Evolutionary conservation across 1,140 invertebrate genomes (phyloP), one percentile per base, ranked within the genome.

Genomic region (Onthophagus taurus): DNA sequence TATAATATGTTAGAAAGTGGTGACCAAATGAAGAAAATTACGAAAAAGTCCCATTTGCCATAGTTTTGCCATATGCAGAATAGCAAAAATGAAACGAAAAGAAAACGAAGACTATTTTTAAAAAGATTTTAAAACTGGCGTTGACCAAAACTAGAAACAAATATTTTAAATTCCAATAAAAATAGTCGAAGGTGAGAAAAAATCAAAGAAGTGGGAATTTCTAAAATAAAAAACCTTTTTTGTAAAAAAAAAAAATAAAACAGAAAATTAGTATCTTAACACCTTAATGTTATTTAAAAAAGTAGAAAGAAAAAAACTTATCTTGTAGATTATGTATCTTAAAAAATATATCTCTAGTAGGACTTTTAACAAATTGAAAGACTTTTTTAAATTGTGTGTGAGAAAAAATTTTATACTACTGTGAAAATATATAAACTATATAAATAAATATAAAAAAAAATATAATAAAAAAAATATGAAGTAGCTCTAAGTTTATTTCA

Each of bases 361-460:
- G 47, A 52, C 45, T 48, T 53, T 53, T 51, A 53, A 53, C 52
- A 53, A 53, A 53, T 53, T 53, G 41, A 50, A 53, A 53, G 49
- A 51, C 49, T 51, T 53, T 48, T 51, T 51, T 44, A 53, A 53
- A 53, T 53, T 51, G 52, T 51, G 49, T 53, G 52, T 50, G 48
- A 48, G 49, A 29, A n/a, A n/a, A n/a, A 24, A 42, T 47, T 46
- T 48, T 42, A 44, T 48, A 49, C 36, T 46, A 45, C 31, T 44
- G 47, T 52, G 50, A 49, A 39, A 49, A 49, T 39, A 45, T 42
- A 46, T 30, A 23, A 36, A 39, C 30, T 35, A 41, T 41, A 41
- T 19, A 26, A 17, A 41, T 26, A 41, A 16, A 41, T 41, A 41
- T 41, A 24, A 16, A 26, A 41, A 26, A 21, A 17, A 41, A 41